Base-by-base conservation (phyloP, 2,888 invertebrate genomes). In the Xestobium rufovillosum region DNA sequence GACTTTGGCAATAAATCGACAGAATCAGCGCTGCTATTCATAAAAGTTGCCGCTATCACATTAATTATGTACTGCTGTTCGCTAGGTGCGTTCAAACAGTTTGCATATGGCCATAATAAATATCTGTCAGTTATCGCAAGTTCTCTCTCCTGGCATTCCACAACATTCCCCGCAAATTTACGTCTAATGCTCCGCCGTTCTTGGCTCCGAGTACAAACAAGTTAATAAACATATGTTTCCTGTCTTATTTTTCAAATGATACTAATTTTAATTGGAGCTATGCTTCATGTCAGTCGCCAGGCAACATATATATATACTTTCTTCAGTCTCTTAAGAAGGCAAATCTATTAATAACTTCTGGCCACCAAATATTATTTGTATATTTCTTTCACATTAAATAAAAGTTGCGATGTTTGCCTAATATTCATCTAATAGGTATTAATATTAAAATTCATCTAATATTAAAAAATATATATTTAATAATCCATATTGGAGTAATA, bases 41-140 rank as follows among this genome's bases (percentile, higher is more conserved):
- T 63, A 64, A 64, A 61, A 61, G 60, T 61, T 55, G 61, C 61
- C 64, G 64, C 61, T 62, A 61, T 62, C 61, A 57, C 62, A 64
- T 63, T 64, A 61, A 63, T 64, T 64, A 61, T 55, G 53, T 42
- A 53, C 55, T 53, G 57, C 57, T 53, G 56, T 50, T 53, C 49
- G 50, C 48, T 51, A 48, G 50, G 46, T 44, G 45, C 48, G 47
- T 56, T 55, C 56, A 51, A 56, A 59, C 57, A 55, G 58, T 60
- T 59, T 59, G 60, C 63, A 62, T 60, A 61, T 61, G 62, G 56
- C 52, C 54, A 52, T 60, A 59, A 61, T 63, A 62, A 62, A 63
- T 63, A 60, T 55, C 56, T 61, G 61, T 61, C 62, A 55, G 55
- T 57, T 60, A 55, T 57, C 53, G 43, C 50, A 52, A 50, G 48